Conservation (phyloP, 2,888 invertebrate species). For the Cosmia pyralina region DNA sequence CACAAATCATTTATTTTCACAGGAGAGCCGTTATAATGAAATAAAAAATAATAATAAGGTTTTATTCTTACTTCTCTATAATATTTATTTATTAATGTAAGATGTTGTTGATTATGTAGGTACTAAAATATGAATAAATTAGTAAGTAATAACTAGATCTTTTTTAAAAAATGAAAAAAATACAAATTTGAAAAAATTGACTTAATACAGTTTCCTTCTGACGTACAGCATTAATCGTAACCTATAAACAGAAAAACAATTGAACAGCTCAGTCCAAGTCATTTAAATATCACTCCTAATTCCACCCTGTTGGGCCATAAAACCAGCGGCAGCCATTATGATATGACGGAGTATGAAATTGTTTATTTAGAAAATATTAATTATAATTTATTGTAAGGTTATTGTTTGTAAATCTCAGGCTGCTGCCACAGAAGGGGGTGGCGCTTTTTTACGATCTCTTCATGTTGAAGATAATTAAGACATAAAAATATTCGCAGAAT, state of each 20-base stretch:
- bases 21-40: no score
- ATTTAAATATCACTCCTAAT: slow-evolving; percentile 28
- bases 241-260: background rate
- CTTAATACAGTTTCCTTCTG: no score
- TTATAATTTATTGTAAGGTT: slow-evolving; percentile 76
- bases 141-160: no score
- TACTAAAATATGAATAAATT: no score
- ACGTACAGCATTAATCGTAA: no score
- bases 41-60: no score
- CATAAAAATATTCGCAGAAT: slow-evolving; percentile 76
- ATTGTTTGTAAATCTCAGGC: slow-evolving; percentile 79
- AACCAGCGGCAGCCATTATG: slow-evolving; percentile 44
- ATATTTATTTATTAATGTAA: no score
- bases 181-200: no score
- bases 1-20: no score
- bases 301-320: slow-evolving; percentile 47
- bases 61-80: no score
- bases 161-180: no score
- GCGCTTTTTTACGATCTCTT: slow-evolving; percentile 67
- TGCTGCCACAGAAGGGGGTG: slow-evolving; percentile 56
- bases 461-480: slow-evolving; percentile 76
- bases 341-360: slow-evolving; percentile 62
- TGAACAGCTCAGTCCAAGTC: slow-evolving; percentile 14
- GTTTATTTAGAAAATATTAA: slow-evolving; percentile 74
- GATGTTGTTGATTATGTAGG: no score